Percentiles rank a stretch among this genome's conserved stretches.
Evolutionary conservation across 2,888 invertebrate genomes (phyloP).

Genomic region (Heliconius cydno): DNA sequence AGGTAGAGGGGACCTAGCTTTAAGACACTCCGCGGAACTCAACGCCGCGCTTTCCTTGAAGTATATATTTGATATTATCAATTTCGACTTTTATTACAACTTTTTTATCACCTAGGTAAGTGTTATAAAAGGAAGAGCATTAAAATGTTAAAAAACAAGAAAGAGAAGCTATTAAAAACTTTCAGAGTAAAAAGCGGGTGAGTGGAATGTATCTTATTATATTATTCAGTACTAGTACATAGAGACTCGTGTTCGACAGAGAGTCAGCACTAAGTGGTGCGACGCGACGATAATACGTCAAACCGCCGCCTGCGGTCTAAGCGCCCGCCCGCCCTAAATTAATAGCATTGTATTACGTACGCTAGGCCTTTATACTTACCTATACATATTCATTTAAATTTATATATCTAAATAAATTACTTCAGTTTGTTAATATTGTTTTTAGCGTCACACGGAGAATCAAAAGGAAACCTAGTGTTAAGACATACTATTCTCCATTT

Average conservation of each 20-base stretch:
- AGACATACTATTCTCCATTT: too few species aligned
- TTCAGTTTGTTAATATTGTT: background rate
- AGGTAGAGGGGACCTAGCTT: too few species aligned
- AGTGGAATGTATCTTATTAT: conserved; percentile 12
- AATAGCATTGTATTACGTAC: conserved; percentile 52
- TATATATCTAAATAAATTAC: conserved; percentile 9
- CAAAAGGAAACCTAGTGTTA: too few species aligned
- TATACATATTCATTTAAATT: background rate
- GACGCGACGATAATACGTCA: conserved; percentile 72
- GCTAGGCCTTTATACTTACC: conserved; percentile 14
- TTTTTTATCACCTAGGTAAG: background rate
- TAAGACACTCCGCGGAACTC: too few species aligned
- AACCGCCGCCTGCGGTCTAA: conserved; percentile 66
- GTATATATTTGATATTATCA: background rate
- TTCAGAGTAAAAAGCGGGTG: background rate
- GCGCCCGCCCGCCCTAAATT: conserved; percentile 60
- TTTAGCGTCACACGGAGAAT: too few species aligned
- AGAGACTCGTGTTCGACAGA: conserved; percentile 49
- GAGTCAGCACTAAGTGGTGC: conserved; percentile 63
- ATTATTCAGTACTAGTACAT: conserved; percentile 39
- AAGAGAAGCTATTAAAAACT: conserved; percentile 14
- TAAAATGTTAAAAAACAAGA: background rate
- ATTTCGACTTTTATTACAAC: background rate
- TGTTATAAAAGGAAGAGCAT: background rate
- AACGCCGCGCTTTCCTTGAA: background rate